Evolutionary conservation across 2,888 invertebrate species (phyloP).

Genomic region (Ennomos erosarius): DNA sequence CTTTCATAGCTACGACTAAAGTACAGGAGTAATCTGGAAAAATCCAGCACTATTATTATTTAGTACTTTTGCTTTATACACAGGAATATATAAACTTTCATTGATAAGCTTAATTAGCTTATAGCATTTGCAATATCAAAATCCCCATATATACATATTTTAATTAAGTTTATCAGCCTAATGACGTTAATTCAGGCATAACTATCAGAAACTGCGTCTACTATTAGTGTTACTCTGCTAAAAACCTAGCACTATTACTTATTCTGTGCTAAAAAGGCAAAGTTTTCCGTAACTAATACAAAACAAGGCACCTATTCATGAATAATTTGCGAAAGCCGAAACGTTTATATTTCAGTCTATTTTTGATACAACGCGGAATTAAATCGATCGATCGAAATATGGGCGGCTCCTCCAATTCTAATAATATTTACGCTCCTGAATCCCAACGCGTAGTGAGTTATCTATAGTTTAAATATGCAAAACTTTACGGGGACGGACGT

Average conservation of each 20-base stretch:
- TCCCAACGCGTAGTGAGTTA: slow-evolving; percentile 31
- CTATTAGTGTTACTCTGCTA: slow-evolving; percentile 6
- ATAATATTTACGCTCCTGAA: slow-evolving; percentile 36
- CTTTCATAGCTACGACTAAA: slow-evolving; percentile 1
- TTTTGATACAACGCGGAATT: slow-evolving; percentile 30
- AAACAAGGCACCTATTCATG: slow-evolving; percentile 24
- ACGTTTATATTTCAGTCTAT: slow-evolving; percentile 27
- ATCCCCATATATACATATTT: neutral
- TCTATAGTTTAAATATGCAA: slow-evolving; percentile 21
- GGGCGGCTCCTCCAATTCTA: slow-evolving; percentile 15
- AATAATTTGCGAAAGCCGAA: slow-evolving; percentile 5
- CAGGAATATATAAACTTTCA: neutral
- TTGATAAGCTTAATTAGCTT: slow-evolving; percentile 2
- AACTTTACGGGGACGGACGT: slow-evolving; percentile 25
- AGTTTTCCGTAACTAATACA: slow-evolving; percentile 24
- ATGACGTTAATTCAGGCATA: slow-evolving; percentile 6
- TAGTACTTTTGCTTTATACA: slow-evolving; percentile 1
- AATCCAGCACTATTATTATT: slow-evolving; percentile 7
- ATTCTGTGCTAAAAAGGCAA: slow-evolving; percentile 8
- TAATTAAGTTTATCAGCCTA: slow-evolving; percentile 20
- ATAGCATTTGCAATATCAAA: slow-evolving; percentile 8
- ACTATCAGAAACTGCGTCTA: slow-evolving; percentile 14
- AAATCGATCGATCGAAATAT: slow-evolving; percentile 31
- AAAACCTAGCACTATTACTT: slow-evolving; percentile 10
- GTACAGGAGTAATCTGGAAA: neutral